These are phyloP conservation scores for Eupsittula cactorum DNA, from an alignment of 2,113 vertebrate species.

Conservation along the genomic window DNA sequence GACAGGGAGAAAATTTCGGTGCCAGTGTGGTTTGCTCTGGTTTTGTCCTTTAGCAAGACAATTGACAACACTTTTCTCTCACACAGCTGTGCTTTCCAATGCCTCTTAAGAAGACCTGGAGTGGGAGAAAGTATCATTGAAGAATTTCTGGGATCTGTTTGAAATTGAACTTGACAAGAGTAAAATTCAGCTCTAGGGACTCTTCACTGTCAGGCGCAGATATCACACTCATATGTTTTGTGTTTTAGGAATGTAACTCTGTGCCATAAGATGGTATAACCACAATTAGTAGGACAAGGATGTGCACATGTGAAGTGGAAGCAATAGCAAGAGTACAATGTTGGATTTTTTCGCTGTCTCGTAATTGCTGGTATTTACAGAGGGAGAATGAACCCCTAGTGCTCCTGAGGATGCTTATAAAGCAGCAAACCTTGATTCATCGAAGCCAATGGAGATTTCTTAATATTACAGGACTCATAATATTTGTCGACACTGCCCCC, in stretches of 20 bases:
- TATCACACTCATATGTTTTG: rapidly evolving
- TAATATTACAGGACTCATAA: not conserved
- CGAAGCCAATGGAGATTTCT: not conserved
- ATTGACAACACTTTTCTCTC: not conserved
- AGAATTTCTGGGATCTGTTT: not conserved
- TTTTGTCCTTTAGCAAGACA: constrained; percentile 42
- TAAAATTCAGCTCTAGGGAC: not conserved
- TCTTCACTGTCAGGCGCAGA: not conserved
- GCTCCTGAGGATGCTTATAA: not conserved
- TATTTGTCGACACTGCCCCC: not conserved
- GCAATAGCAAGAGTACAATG: not conserved
- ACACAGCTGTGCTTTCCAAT: not conserved
- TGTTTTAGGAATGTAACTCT: not conserved
- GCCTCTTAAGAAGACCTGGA: not conserved
- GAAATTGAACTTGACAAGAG: not conserved
- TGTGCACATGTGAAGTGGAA: not conserved
- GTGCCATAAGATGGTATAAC: not conserved
- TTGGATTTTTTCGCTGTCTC: not conserved
- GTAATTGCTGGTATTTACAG: not conserved
- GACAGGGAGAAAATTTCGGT: not conserved
- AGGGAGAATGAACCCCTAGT: not conserved
- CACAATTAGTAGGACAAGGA: not conserved
- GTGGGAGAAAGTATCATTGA: not conserved
- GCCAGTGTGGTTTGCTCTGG: not conserved
- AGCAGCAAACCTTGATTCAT: not conserved